A percentile compares a stretch with the other conserved stretches of the same genome.
Conservation (phyloP, 2,113 vertebrate species). For the Otus sunia region DNA sequence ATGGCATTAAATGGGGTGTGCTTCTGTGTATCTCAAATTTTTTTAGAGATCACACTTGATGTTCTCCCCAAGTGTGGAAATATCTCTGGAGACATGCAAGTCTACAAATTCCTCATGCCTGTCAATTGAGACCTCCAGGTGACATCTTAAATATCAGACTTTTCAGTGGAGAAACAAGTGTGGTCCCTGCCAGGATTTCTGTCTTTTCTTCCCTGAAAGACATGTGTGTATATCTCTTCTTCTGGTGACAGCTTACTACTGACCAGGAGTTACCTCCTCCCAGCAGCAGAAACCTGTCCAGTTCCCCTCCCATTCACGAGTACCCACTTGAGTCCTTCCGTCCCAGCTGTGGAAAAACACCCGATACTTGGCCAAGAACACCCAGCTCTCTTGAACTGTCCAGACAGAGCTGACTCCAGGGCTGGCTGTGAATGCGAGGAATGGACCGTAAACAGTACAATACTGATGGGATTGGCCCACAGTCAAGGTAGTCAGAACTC, state of each 20-base stretch:
- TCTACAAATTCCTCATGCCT: neutral
- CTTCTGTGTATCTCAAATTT: neutral
- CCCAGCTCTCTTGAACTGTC: neutral
- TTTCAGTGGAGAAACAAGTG: neutral
- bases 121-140: neutral
- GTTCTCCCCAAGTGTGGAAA: neutral
- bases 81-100: neutral
- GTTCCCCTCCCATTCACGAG: neutral
- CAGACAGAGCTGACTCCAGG: neutral
- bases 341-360: slow-evolving; percentile 34
- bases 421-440: slow-evolving; percentile 23
- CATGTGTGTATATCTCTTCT: neutral
- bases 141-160: neutral
- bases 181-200: neutral
- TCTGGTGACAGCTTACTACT: neutral
- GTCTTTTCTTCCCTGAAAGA: neutral
- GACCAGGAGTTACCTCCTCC: slow-evolving; percentile 5
- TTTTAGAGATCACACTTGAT: neutral
- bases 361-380: slow-evolving; percentile 3
- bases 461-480: neutral
- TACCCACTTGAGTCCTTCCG: neutral
- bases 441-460: neutral
- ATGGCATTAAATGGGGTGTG: neutral
- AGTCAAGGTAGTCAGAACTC: neutral
- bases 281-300: neutral